Evolutionary conservation across 2,888 invertebrate species (phyloP).

Genomic region (Sericinus montela): DNA sequence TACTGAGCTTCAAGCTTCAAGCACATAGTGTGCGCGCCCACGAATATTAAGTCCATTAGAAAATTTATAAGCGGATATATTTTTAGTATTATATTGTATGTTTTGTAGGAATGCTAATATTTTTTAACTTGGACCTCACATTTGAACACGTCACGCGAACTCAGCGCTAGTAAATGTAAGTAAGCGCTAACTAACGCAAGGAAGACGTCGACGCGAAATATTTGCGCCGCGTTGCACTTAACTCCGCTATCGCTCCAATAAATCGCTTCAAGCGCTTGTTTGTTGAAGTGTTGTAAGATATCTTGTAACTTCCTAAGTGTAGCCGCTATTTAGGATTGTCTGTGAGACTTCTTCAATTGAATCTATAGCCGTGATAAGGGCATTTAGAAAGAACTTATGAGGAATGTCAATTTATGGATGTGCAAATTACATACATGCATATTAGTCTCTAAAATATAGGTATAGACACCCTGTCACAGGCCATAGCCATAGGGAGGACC

Average conservation of each 20-base stretch:
- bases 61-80: no score
- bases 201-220: constrained; percentile 58
- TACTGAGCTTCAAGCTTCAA: no score
- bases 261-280: constrained; percentile 36
- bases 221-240: constrained; percentile 62
- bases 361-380: background rate
- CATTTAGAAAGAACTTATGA: background rate
- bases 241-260: constrained; percentile 38
- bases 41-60: no score
- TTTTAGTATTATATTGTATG: no score
- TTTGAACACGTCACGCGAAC: constrained; percentile 37
- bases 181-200: constrained; percentile 67
- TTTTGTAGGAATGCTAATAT: background rate
- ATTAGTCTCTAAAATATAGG: no score
- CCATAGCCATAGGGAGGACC: no score
- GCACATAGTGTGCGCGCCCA: no score
- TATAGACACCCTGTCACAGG: no score
- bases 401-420: background rate
- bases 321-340: background rate
- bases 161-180: constrained; percentile 39
- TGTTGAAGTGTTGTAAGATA: constrained; percentile 25
- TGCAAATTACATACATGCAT: background rate
- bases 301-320: constrained; percentile 20
- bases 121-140: constrained; percentile 18
- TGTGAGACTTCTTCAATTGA: background rate